Evolutionary conservation across 2,888 invertebrate genomes (phyloP).

Genomic region (Cephus nigrinus): DNA sequence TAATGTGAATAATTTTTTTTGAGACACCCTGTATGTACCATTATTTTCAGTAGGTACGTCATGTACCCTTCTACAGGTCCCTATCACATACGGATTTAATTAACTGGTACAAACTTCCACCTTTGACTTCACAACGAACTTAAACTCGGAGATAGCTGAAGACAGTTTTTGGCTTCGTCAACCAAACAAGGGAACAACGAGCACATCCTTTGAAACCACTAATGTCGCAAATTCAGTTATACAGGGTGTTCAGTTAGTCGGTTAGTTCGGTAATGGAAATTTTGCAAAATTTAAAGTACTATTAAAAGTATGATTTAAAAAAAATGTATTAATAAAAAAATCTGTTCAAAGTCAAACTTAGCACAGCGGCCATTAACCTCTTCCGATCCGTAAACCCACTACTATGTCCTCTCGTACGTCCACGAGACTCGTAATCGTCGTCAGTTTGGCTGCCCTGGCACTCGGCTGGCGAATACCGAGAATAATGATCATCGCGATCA

Average conservation of each 20-base stretch:
- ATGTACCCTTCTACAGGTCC: not conserved
- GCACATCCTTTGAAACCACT: not conserved
- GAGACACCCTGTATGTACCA: not conserved
- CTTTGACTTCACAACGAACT: not conserved
- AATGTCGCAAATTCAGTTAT: not conserved
- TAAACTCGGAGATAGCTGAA: not conserved
- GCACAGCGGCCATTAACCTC: not conserved
- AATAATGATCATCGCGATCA: not conserved
- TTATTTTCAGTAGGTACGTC: not conserved
- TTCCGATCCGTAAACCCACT: not conserved
- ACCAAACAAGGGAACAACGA: not conserved
- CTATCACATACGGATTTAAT: not conserved
- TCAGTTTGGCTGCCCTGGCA: not conserved
- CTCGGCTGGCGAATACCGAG: not conserved
- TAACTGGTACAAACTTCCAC: not conserved
- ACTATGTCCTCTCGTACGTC: not conserved
- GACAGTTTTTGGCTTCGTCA: not conserved
- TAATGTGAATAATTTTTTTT: not conserved
- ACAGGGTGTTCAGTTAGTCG: not conserved
- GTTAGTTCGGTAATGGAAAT: not conserved
- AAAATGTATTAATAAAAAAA: not conserved
- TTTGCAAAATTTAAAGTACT: not conserved
- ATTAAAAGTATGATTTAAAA: no score
- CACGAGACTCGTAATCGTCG: not conserved
- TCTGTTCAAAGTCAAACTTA: not conserved